Percentiles rank a stretch among this genome's conserved stretches.
phyloP scores from a whole-genome alignment of 2,113 vertebrate genomes.

The Dicaeum eximium region DNA sequence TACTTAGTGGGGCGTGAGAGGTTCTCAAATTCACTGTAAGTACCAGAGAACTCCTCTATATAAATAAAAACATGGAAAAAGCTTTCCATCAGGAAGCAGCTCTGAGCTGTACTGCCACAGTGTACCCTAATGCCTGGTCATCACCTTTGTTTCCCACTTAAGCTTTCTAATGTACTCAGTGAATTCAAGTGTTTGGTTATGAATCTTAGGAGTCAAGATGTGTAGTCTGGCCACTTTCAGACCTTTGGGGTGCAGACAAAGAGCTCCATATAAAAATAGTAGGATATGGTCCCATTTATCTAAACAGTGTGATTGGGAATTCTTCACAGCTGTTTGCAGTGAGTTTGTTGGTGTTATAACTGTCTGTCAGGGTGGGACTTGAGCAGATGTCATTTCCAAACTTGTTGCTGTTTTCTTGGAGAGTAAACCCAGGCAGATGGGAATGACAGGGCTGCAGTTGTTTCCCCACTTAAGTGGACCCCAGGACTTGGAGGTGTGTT shows the following conservation, averaged over 20 bases:
- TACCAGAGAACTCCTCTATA: background rate
- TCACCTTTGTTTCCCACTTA: background rate
- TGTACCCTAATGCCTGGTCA: background rate
- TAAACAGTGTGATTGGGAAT: background rate
- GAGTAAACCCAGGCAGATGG: background rate
- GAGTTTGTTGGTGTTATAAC: background rate
- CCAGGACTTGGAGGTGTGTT: background rate
- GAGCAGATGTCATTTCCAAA: background rate
- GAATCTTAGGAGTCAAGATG: background rate
- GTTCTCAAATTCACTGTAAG: background rate
- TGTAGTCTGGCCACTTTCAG: background rate
- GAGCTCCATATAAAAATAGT: background rate
- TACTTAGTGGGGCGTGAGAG: background rate
- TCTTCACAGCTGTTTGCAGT: background rate
- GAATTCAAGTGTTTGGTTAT: background rate
- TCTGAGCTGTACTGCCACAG: background rate
- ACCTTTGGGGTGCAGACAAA: background rate
- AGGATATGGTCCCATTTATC: background rate
- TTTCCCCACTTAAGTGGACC: background rate
- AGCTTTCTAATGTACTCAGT: background rate
- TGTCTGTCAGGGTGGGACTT: background rate
- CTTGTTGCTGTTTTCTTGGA: background rate
- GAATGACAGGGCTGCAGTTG: background rate
- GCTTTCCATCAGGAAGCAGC: background rate
- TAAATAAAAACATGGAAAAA: background rate